Evolutionary conservation across 2,888 invertebrate genomes (phyloP).

Genomic region (Cryptus armator): DNA sequence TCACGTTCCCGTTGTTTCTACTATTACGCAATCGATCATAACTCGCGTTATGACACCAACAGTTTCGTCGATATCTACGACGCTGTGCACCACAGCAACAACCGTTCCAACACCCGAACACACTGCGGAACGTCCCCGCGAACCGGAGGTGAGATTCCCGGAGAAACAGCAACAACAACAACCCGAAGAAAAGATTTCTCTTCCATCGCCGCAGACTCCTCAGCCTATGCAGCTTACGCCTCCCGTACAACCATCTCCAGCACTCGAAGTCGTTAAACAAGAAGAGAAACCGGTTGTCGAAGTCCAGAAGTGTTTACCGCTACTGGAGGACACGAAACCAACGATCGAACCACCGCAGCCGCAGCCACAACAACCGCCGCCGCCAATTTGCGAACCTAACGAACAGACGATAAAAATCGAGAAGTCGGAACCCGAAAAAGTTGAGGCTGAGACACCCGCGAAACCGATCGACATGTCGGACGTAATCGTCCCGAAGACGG

Average conservation of each 20-base stretch:
- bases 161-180: constrained; percentile 35
- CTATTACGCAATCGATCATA: constrained; percentile 76
- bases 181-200: constrained; percentile 27
- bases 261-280: constrained; percentile 77
- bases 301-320: constrained; percentile 53
- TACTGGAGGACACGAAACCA: constrained; percentile 48
- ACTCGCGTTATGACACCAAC: constrained; percentile 74
- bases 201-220: constrained; percentile 59
- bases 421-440: constrained; percentile 59
- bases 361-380: constrained; percentile 19
- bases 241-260: constrained; percentile 70
- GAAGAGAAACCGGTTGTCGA: constrained; percentile 70
- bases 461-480: constrained; percentile 48
- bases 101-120: constrained; percentile 46
- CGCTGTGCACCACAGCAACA: constrained; percentile 54
- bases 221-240: constrained; percentile 77
- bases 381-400: constrained; percentile 52
- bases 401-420: constrained; percentile 73
- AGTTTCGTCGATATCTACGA: constrained; percentile 67
- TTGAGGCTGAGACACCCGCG: constrained; percentile 14
- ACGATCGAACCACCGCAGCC: constrained; percentile 39
- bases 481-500: constrained; percentile 69
- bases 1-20: constrained; percentile 75
- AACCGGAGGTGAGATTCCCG: constrained; percentile 60
- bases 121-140: constrained; percentile 57